Conservation (phyloP, 2,113 vertebrate species). For the Tringa solitaria region DNA sequence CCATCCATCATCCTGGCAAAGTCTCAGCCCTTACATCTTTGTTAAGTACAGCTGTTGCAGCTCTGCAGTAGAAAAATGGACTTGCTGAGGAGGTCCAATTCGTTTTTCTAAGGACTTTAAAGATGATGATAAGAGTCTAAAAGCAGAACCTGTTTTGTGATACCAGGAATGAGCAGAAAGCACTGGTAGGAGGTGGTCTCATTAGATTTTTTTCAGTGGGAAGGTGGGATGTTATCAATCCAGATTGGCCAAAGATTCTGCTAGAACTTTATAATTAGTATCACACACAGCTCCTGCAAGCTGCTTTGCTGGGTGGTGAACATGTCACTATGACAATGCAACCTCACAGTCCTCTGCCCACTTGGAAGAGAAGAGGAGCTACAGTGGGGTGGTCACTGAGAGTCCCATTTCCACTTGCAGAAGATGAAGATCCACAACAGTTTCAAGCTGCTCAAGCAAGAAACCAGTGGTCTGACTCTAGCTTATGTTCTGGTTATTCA, state of each 20-base stretch:
- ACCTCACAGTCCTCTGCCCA: background rate
- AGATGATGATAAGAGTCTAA: background rate
- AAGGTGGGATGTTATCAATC: background rate
- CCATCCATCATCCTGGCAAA: conserved; percentile 9
- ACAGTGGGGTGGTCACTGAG: background rate
- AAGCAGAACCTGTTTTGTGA: background rate
- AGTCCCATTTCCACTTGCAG: background rate
- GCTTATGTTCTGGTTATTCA: background rate
- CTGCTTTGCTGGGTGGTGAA: background rate
- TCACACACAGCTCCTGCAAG: background rate
- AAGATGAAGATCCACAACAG: background rate
- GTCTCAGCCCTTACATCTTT: background rate
- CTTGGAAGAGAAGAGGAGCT: background rate
- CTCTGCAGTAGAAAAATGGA: background rate
- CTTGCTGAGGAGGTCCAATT: background rate
- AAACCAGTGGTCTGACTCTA: background rate
- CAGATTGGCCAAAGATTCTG: background rate
- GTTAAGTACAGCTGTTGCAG: background rate
- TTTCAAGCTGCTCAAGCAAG: background rate
- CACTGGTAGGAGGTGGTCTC: background rate
- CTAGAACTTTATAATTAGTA: background rate
- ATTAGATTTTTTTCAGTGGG: background rate
- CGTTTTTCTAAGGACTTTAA: background rate
- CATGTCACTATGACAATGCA: background rate
- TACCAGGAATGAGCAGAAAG: background rate